phyloP scores from a whole-genome alignment of 2,888 invertebrate genomes.

The Eugnorisma glareosa region DNA sequence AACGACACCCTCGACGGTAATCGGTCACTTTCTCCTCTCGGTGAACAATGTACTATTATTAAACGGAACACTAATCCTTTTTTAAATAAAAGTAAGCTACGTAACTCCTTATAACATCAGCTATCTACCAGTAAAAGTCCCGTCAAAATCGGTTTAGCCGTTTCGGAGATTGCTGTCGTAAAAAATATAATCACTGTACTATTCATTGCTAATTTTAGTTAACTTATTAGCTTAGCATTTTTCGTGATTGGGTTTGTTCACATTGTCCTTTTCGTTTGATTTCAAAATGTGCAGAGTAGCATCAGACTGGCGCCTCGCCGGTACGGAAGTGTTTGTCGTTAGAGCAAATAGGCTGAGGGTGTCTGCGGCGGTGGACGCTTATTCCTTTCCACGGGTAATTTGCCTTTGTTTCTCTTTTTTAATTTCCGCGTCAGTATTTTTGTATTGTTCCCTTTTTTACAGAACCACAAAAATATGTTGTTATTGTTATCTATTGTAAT shows the following conservation, averaged over 20 bases:
- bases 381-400: constrained; percentile 83
- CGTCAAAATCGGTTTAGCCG: no score
- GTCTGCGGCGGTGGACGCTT: constrained; percentile 75
- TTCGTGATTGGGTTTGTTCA: neutral
- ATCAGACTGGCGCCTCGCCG: constrained; percentile 37
- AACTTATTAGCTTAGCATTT: neutral
- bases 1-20: no score
- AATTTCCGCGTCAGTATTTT: constrained; percentile 84
- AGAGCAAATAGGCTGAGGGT: constrained; percentile 75
- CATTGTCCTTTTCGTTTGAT: constrained; percentile 31
- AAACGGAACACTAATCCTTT: no score
- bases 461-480: constrained; percentile 75
- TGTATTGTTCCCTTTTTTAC: constrained; percentile 77
- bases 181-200: neutral
- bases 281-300: constrained; percentile 34
- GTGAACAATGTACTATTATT: no score
- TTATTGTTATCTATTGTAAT: constrained; percentile 73
- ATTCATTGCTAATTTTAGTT: neutral
- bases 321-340: constrained; percentile 77
- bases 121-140: no score
- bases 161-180: neutral
- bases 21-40: no score
- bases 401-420: constrained; percentile 85
- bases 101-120: no score
- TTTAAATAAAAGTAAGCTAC: no score